A percentile compares a stretch with the other conserved stretches of the same genome.
Evolutionary conservation across 2,888 invertebrate species (phyloP).

Genomic region (Geophilus truncorum): DNA sequence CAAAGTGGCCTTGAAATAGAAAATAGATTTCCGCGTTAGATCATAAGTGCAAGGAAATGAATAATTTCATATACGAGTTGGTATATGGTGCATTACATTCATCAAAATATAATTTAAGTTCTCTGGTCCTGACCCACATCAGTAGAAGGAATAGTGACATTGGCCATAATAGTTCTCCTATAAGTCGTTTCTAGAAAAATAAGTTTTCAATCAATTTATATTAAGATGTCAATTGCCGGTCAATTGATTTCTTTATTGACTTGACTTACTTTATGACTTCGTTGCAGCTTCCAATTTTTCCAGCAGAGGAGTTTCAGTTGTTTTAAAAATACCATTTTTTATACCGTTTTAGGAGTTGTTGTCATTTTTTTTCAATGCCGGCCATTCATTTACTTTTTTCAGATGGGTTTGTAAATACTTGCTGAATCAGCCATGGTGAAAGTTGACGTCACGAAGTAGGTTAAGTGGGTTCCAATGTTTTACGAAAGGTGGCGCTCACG

Average conservation of each 20-base stretch:
- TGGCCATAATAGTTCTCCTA: background rate
- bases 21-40: background rate
- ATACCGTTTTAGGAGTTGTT: background rate
- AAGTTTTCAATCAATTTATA: background rate
- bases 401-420: background rate
- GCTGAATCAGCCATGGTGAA: background rate
- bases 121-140: background rate
- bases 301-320: background rate
- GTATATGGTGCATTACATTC: background rate
- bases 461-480: background rate
- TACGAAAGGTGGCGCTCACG: background rate
- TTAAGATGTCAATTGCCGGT: too few species aligned
- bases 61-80: background rate
- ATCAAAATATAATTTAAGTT: background rate
- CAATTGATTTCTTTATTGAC: background rate
- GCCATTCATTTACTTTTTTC: background rate
- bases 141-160: background rate
- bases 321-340: background rate
- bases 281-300: background rate
- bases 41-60: too few species aligned
- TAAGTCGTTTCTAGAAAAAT: background rate
- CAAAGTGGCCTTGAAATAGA: background rate
- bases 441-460: background rate
- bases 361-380: background rate
- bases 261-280: background rate